These are phyloP conservation scores for Formica exsecta DNA, from an alignment of 1,140 invertebrate genomes.

Conservation along the genomic window DNA sequence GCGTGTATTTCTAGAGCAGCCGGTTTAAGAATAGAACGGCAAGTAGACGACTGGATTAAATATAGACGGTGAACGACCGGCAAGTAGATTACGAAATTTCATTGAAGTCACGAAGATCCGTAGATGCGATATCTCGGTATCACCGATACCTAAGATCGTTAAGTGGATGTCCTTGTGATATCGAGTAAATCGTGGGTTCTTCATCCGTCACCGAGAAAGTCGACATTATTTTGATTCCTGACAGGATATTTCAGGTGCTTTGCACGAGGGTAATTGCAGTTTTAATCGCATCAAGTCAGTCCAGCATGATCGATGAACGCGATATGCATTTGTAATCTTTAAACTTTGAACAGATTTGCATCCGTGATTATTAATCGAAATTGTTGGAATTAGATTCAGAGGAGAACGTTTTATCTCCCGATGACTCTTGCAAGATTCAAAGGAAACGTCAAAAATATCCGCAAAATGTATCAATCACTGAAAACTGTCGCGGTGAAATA, in stretches of 20 bases:
- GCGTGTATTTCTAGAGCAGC: constrained; percentile 83
- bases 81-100: constrained; percentile 79
- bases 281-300: not conserved
- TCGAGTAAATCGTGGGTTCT: not conserved
- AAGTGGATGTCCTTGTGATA: not conserved
- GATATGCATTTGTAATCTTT: not conserved
- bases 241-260: constrained; percentile 9
- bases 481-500: constrained; percentile 3
- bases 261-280: constrained; percentile 12
- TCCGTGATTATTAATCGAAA: not conserved
- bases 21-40: constrained; percentile 81
- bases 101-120: constrained; percentile 70
- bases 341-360: not conserved
- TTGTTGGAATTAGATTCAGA: not conserved
- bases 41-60: constrained; percentile 83
- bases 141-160: not conserved
- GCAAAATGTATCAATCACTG: not conserved
- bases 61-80: constrained; percentile 83
- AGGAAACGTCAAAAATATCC: not conserved
- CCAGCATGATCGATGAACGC: constrained; percentile 2
- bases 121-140: not conserved
- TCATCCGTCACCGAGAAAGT: not conserved
- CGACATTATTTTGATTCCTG: not conserved
- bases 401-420: not conserved
- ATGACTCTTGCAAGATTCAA: not conserved